These are phyloP conservation scores for Hemiscyllium ocellatum DNA, from an alignment of 2,113 vertebrate genomes.

Conservation along the genomic window DNA sequence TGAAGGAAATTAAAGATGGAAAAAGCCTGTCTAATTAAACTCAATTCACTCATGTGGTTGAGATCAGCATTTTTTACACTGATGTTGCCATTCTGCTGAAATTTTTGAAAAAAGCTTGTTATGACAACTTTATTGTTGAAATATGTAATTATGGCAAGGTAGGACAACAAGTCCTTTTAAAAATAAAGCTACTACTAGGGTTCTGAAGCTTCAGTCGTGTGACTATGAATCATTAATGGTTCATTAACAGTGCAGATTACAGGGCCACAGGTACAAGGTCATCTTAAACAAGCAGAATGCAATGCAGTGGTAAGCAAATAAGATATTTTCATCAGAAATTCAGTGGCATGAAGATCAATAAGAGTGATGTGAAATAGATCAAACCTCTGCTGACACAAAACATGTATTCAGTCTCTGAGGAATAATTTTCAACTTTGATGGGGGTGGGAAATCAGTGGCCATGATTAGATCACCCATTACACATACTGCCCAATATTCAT, in stretches of 20 bases:
- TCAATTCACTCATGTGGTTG: neutral
- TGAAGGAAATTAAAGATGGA: neutral
- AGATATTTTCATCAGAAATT: neutral
- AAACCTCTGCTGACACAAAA: neutral
- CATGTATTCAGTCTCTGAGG: neutral
- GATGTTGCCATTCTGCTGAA: neutral
- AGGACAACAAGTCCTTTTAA: neutral
- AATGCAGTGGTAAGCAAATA: neutral
- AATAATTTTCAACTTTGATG: neutral
- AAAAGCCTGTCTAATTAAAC: neutral
- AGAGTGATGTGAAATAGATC: neutral
- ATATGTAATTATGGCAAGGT: neutral
- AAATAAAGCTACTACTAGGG: neutral
- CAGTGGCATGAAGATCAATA: neutral
- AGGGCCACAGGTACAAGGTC: neutral
- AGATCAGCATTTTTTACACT: neutral
- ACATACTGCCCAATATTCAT: neutral
- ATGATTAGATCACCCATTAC: neutral
- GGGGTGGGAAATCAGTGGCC: neutral
- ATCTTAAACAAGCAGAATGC: neutral
- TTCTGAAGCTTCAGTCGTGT: neutral
- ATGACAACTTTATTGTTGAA: neutral
- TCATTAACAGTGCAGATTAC: constrained; percentile 13
- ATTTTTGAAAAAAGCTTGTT: neutral
- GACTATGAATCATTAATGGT: constrained; percentile 16